Conservation (phyloP, 2,113 vertebrate species). For the Malaclemys terrapin region DNA sequence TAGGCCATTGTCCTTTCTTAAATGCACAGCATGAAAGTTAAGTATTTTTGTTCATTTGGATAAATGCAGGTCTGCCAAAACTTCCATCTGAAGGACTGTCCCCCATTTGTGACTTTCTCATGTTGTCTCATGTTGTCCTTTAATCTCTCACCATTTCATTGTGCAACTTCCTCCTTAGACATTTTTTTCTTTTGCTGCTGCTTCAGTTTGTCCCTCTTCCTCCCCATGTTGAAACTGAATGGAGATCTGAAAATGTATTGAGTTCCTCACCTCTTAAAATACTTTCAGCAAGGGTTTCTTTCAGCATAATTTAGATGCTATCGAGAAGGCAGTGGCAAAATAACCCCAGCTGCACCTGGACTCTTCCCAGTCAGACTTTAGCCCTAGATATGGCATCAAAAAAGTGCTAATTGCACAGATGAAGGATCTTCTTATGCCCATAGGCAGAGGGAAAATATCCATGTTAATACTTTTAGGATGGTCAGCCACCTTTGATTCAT, state of each 20-base stretch:
- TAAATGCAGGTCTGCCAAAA: not conserved
- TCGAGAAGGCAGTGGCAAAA: not conserved
- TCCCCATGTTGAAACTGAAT: not conserved
- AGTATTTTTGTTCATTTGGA: not conserved
- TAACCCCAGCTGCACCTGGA: not conserved
- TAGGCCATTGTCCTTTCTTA: not conserved
- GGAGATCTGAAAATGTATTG: conserved; percentile 1
- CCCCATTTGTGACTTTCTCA: not conserved
- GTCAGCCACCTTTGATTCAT: not conserved
- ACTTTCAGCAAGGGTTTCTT: not conserved
- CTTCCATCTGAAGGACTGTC: not conserved
- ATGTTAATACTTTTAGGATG: not conserved
- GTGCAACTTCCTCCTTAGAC: not conserved
- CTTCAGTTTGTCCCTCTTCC: not conserved
- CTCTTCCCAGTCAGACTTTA: not conserved
- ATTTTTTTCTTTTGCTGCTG: not conserved
- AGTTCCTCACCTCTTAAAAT: not conserved
- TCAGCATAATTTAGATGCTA: not conserved
- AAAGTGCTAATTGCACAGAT: not conserved
- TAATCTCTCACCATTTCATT: not conserved
- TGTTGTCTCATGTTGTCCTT: not conserved
- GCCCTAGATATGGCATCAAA: not conserved
- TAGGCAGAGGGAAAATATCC: not conserved
- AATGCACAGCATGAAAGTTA: not conserved
- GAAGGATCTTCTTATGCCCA: not conserved